Conservation (phyloP, 2,888 invertebrate species). For the Hydraecia micacea region DNA sequence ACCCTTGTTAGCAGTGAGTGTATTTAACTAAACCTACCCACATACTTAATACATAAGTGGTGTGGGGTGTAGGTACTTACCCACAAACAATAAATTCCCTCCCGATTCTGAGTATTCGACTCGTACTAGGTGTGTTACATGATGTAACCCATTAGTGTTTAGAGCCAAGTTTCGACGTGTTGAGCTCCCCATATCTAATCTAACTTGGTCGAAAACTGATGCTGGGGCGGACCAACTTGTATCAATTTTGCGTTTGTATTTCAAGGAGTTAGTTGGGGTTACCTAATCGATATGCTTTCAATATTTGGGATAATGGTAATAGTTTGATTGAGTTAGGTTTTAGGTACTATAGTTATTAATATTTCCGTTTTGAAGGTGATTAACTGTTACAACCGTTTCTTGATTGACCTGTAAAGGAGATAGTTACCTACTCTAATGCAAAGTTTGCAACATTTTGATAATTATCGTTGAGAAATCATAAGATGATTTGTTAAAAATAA, state of each 20-base stretch:
- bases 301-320: constrained; percentile 57
- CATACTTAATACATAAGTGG: too few species aligned
- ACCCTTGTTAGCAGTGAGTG: constrained; percentile 14
- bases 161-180: constrained; percentile 54
- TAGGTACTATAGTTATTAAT: neutral
- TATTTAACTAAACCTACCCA: neutral
- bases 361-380: neutral
- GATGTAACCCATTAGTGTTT: constrained; percentile 57
- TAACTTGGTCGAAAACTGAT: constrained; percentile 65
- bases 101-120: constrained; percentile 4
- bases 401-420: neutral
- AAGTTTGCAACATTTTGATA: neutral
- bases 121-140: constrained; percentile 18
- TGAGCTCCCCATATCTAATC: constrained; percentile 63
- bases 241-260: constrained; percentile 68
- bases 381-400: neutral
- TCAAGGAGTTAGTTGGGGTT: constrained; percentile 52
- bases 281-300: constrained; percentile 56
- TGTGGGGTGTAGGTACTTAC: neutral
- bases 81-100: constrained; percentile 8
- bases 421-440: neutral
- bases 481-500: neutral
- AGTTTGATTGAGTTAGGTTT: constrained; percentile 52
- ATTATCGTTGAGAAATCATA: neutral
- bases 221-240: constrained; percentile 54